These are phyloP conservation scores for Melanostigma gelatinosum DNA, from an alignment of 2,113 vertebrate genomes.

Conservation along the genomic window DNA sequence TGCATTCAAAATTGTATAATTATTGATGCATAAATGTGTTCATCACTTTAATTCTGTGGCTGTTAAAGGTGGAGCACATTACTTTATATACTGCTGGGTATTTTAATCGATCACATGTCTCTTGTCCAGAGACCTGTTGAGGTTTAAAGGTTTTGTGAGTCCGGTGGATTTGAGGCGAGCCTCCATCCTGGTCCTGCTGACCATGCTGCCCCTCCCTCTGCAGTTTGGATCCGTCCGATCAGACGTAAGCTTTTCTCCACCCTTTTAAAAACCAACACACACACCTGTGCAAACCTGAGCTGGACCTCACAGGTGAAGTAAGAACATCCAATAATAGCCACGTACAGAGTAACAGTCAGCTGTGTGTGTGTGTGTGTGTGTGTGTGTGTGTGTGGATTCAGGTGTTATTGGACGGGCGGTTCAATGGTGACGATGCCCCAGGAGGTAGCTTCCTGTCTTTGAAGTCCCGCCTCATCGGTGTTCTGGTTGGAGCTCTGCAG, in stretches of 20 bases:
- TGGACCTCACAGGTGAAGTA: neutral
- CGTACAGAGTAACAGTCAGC: neutral
- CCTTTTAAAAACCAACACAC: conserved; percentile 65
- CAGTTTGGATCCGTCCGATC: conserved; percentile 92
- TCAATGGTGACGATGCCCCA: conserved; percentile 78
- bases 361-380: neutral
- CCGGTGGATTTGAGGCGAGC: conserved; percentile 91
- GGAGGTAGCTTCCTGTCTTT: conserved; percentile 63
- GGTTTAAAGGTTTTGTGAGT: conserved; percentile 92
- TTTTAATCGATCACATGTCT: conserved; percentile 2
- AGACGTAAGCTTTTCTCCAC: conserved; percentile 81
- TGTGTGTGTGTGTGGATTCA: conserved; percentile 10
- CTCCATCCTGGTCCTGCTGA: conserved; percentile 91
- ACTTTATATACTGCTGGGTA: no score
- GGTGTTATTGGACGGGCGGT: conserved; percentile 16
- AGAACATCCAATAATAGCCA: neutral
- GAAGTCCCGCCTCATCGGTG: conserved; percentile 91
- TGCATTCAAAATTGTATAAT: no score
- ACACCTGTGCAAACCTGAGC: neutral
- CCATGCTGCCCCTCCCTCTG: conserved; percentile 90
- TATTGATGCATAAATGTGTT: no score
- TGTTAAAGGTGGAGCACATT: no score
- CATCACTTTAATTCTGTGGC: no score
- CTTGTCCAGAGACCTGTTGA: conserved; percentile 89
- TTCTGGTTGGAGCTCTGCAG: conserved; percentile 93